Conservation (phyloP, 1,140 invertebrate genomes). For the Babylonia areolata region DNA sequence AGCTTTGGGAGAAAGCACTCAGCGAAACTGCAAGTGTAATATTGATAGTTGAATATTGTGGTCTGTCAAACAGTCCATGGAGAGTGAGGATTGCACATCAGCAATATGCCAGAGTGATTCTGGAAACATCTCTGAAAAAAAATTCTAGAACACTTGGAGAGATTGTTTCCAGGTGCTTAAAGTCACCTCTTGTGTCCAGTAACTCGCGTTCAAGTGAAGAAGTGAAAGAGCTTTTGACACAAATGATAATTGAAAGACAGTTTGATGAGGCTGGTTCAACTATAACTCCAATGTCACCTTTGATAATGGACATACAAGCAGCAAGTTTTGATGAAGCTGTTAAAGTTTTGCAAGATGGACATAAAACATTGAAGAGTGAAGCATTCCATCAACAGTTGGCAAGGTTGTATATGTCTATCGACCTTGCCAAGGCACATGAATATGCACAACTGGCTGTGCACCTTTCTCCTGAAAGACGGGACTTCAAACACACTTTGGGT, state of each 20-base stretch:
- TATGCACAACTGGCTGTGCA: neutral
- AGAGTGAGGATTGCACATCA: neutral
- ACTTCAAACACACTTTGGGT: constrained; percentile 4
- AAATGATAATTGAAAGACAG: neutral
- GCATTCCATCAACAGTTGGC: neutral
- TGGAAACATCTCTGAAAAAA: neutral
- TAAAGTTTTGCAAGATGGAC: neutral
- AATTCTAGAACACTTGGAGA: neutral
- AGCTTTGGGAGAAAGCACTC: neutral
- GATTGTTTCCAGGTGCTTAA: neutral
- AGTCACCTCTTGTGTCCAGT: neutral
- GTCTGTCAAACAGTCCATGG: no score
- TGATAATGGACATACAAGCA: neutral
- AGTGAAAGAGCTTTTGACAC: neutral
- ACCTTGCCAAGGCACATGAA: neutral
- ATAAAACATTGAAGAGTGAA: constrained; percentile 6
- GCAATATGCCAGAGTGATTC: neutral
- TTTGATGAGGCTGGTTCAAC: neutral
- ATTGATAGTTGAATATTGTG: neutral
- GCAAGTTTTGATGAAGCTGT: neutral
- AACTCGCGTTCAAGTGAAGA: neutral
- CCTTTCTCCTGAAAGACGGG: neutral
- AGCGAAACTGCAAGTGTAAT: neutral
- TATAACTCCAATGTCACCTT: neutral
- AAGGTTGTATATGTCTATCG: neutral